Base-by-base conservation (phyloP, 2,113 vertebrate species). In the Stegostoma tigrinum region DNA sequence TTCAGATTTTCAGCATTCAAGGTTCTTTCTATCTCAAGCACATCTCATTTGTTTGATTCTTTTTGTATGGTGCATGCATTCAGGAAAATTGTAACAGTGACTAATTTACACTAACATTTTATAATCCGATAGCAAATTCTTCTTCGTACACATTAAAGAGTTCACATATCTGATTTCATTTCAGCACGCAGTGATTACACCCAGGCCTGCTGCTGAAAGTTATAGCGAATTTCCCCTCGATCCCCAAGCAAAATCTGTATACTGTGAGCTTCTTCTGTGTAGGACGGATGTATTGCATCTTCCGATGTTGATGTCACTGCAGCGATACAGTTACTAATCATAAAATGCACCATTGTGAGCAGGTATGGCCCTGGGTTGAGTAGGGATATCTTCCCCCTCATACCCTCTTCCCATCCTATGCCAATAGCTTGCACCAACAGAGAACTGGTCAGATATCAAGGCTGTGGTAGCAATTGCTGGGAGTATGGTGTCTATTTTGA, bases 1-100 rank as follows among this genome's bases (percentile, higher is more conserved):
- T 93, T 93, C n/a, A 93, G 89, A 93, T 66, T 93, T 66, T 67
- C 34, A 66, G 89, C 89, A 93, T 66, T 93, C 61, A 67, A 93
- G 61, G 19, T 67, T 93, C 64, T 91, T 38, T 66, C 38, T 38
- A 66, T 67, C 89, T 93, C 61, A 17, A 66, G 34, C 61, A 93
- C 61, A 83, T 64, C 89, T 64, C 34, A 66, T 67, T 66, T 42
- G 34, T 93, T 93, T 61, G 23, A 23, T 38, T 93, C 21, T 15
- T 67, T 93, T 91, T 91, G 30, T 93, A 64, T n/a, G 19, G 61
- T 93, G 66, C 61, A 93, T 21, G 89, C 34, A n/a, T 93, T 93
- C 61, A 67, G 55, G n/a, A 93, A 93, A 93, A 38, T 93, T 38
- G 17, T 21, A 38, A 93, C 34, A 93, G 67, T 17, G 64, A 38